Percentiles rank a stretch among this genome's conserved stretches.
Evolutionary conservation across 2,888 invertebrate genomes (phyloP).

Genomic region (Caenorhabditis panamensis): DNA sequence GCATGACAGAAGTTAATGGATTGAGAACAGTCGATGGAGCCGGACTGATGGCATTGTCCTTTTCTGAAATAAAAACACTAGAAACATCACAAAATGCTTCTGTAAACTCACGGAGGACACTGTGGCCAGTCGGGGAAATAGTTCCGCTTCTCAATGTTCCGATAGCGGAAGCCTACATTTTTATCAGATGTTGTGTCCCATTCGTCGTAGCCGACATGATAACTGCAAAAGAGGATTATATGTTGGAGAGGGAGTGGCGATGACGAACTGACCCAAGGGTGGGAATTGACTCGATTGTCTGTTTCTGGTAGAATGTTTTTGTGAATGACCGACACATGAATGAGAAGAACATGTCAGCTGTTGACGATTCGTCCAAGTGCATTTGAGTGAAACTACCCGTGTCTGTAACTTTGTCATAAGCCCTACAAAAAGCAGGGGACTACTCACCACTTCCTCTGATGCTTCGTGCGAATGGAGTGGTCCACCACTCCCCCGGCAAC

Average conservation of each 20-base stretch:
- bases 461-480: conserved; percentile 63
- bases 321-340: conserved; percentile 73
- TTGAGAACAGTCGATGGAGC: conserved; percentile 67
- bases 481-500: conserved; percentile 75
- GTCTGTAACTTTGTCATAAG: conserved; percentile 54
- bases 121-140: conserved; percentile 77
- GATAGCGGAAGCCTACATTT: conserved; percentile 76
- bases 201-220: conserved; percentile 65
- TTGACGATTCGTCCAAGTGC: conserved; percentile 59
- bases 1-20: conserved; percentile 72
- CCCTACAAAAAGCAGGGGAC: background rate
- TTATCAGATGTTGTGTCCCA: conserved; percentile 75
- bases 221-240: conserved; percentile 55
- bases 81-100: no score
- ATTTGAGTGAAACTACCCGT: conserved; percentile 71
- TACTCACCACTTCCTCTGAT: conserved; percentile 74
- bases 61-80: conserved; percentile 29
- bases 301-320: conserved; percentile 52
- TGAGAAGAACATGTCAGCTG: conserved; percentile 67
- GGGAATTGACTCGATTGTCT: conserved; percentile 64
- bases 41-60: conserved; percentile 44
- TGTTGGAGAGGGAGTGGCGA: no score
- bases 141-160: conserved; percentile 72
- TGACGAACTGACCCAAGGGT: conserved; percentile 52
- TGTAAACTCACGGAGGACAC: conserved; percentile 73